Evolutionary conservation across 2,888 invertebrate genomes (phyloP), one percentile per base, ranked within the genome.

Genomic region (Therioaphis trifolii): DNA sequence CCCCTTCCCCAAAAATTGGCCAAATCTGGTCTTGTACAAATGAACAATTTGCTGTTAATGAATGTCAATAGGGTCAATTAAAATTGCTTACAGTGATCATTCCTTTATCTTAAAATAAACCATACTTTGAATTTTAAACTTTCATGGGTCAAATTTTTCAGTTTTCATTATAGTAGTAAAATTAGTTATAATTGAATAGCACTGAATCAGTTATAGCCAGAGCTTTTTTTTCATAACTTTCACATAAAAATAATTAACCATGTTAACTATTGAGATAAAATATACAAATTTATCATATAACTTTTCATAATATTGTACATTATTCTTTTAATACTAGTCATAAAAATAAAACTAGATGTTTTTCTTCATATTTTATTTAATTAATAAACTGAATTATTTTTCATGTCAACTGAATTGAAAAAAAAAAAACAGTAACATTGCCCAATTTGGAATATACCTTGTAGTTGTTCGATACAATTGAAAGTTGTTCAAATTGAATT

Each of bases 401-500:
- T 55, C 1, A 55, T 40, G 52, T 55, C 18, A 55, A 43, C 27
- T 27, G 27, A 55, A 69, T 79, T 1, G 12, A 55, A 11, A 43
- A 55, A 24, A 63, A 29, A 27, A 63, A 63, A 52, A 40, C 35
- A 77, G 49, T 52, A 66, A 63, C 46, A 49, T 66, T 52, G 55
- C 40, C 43, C 18, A 55, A 79, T 43, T 40, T 66, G 68, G 14
- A 79, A 55, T 68, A 76, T 40, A 55, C n/a, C 52, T 40, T 52
- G 40, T 55, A 66, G 52, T 40, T 78, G 27, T 77, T 63, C 52
- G 52, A 52, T 49, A 66, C 15, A 74, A 24, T 35, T 66, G 14
- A 66, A 29, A n/a, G 55, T 68, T 55, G 55, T 69, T 79, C 55
- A 69, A 69, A 68, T 55, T 55, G 21, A 78, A 69, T 43, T 35